phyloP scores from a whole-genome alignment of 2,797 vertebrate species.

The Oceanodroma leucorhoa region DNA sequence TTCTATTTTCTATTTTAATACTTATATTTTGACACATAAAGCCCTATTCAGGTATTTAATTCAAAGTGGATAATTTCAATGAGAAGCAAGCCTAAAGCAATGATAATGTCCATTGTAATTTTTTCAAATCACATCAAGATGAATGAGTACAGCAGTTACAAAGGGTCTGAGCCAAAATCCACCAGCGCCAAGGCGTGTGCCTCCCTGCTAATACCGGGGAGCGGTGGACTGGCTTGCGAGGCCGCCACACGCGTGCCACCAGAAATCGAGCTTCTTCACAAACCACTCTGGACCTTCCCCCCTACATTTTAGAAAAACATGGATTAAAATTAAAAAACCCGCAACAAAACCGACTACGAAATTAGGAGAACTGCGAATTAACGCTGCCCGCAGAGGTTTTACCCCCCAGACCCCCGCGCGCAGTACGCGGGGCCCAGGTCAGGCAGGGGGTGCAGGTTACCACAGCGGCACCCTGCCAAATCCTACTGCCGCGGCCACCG shows the following conservation, averaged over 20 bases:
- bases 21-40: neutral
- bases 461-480: neutral
- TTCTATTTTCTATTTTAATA: neutral
- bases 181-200: fast-evolving
- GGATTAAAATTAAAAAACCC: neutral
- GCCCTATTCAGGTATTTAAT: neutral
- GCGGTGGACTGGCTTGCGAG: fast-evolving
- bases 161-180: neutral
- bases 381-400: fast-evolving
- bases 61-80: neutral
- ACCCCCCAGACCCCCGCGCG: fast-evolving
- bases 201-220: neutral
- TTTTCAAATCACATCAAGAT: fast-evolving
- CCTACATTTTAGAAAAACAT: fast-evolving
- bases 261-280: fast-evolving
- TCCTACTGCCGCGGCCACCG: neutral
- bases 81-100: neutral
- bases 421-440: neutral
- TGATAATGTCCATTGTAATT: neutral
- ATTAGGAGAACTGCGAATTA: neutral
- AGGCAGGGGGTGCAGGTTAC: too few species aligned
- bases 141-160: neutral
- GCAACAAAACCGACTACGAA: too few species aligned
- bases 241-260: fast-evolving
- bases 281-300: neutral